Evolutionary conservation across 2,113 vertebrate species (phyloP).

Genomic region (Apus apus): DNA sequence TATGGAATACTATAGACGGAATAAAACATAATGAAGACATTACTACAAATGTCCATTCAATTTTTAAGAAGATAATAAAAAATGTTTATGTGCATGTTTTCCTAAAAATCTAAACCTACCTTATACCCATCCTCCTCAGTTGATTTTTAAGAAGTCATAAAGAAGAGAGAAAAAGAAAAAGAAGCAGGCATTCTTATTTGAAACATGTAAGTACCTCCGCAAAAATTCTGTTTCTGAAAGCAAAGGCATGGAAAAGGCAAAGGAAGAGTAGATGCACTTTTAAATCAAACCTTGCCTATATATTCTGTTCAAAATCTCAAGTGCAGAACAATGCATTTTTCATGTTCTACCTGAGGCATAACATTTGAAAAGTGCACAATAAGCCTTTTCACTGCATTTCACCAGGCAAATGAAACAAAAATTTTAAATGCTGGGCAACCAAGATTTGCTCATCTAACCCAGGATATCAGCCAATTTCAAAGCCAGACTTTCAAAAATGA

Average conservation of each 20-base stretch:
- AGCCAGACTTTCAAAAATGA: constrained; percentile 41
- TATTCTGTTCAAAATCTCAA: constrained; percentile 58
- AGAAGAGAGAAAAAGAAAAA: neutral
- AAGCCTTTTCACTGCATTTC: constrained; percentile 35
- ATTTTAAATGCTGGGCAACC: neutral
- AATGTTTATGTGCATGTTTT: neutral
- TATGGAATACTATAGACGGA: neutral
- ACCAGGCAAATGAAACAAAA: constrained; percentile 2
- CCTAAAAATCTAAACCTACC: constrained; percentile 30
- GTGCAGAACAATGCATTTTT: constrained; percentile 43
- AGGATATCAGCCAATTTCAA: constrained; percentile 11
- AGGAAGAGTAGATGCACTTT: constrained; percentile 15
- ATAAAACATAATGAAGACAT: neutral
- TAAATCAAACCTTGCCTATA: constrained; percentile 24
- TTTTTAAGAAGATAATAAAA: neutral
- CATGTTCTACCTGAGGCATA: neutral
- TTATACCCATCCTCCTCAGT: neutral
- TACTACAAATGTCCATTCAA: neutral
- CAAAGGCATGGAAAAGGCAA: constrained; percentile 21
- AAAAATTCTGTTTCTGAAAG: constrained; percentile 32
- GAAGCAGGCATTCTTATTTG: neutral
- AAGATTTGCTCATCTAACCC: constrained; percentile 9
- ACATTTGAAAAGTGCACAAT: constrained; percentile 32
- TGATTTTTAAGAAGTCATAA: constrained; percentile 14
- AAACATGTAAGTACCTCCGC: neutral